These are phyloP conservation scores for Lithobates pipiens DNA, from an alignment of 2,797 vertebrate genomes.

Conservation along the genomic window DNA sequence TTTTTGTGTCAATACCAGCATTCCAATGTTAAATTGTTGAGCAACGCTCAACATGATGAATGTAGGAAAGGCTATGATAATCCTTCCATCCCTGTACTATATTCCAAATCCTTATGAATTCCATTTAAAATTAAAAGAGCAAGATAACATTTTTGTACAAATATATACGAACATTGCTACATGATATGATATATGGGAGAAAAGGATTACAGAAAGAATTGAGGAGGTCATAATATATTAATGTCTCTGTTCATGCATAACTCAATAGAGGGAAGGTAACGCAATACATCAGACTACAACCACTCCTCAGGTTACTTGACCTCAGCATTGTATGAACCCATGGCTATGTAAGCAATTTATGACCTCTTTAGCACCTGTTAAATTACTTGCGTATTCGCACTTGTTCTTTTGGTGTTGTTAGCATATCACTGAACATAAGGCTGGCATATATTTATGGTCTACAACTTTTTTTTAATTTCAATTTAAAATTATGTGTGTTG, in stretches of 20 bases:
- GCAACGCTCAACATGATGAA: neutral
- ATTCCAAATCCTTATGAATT: neutral
- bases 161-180: neutral
- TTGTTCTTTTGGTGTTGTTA: neutral
- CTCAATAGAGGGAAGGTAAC: neutral
- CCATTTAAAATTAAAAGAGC: neutral
- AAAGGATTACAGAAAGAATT: neutral
- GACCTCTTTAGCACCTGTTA: neutral
- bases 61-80: neutral
- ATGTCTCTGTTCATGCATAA: constrained; percentile 7
- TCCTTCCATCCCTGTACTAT: neutral
- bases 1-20: neutral
- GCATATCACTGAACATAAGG: neutral
- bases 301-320: neutral
- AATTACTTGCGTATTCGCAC: neutral
- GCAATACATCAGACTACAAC: neutral
- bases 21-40: no score
- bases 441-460: neutral
- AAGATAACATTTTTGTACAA: neutral
- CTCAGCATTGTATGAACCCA: neutral
- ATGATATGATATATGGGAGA: neutral
- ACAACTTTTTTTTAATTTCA: no score
- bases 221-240: constrained; percentile 76
- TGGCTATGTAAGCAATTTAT: neutral
- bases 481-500: no score